Conservation (phyloP, 2,113 vertebrate genomes). For the Pterocles burchelli region DNA sequence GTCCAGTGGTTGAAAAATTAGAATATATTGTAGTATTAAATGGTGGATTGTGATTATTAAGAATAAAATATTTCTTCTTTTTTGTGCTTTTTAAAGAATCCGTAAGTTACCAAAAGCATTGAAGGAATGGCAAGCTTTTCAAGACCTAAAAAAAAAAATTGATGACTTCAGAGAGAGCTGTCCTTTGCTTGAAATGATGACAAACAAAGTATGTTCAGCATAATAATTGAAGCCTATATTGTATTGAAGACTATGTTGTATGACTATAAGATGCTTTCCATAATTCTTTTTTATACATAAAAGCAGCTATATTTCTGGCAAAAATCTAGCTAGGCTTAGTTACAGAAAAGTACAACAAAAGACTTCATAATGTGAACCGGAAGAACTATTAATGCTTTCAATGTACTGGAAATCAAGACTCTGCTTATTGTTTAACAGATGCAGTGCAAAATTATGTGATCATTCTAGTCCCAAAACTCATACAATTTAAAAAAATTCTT, state of each 20-base stretch:
- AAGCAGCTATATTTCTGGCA: not conserved
- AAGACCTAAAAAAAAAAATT: conserved; percentile 82
- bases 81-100: conserved; percentile 67
- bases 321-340: not conserved
- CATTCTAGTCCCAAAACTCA: not conserved
- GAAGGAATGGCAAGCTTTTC: conserved; percentile 85
- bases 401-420: not conserved
- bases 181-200: conserved; percentile 86
- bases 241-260: not conserved
- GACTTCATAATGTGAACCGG: not conserved
- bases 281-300: not conserved
- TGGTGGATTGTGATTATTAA: not conserved
- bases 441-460: not conserved
- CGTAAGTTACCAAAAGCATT: conserved; percentile 82
- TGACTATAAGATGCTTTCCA: not conserved
- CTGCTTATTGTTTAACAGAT: not conserved
- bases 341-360: not conserved
- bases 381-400: not conserved
- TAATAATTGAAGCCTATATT: not conserved
- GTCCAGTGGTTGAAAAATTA: not conserved
- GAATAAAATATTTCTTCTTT: not conserved
- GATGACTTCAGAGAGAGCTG: conserved; percentile 85
- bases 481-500: not conserved
- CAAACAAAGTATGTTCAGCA: conserved; percentile 77
- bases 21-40: not conserved